phyloP scores from a whole-genome alignment of 1,140 invertebrate genomes.

The Drosophila nannoptera region DNA sequence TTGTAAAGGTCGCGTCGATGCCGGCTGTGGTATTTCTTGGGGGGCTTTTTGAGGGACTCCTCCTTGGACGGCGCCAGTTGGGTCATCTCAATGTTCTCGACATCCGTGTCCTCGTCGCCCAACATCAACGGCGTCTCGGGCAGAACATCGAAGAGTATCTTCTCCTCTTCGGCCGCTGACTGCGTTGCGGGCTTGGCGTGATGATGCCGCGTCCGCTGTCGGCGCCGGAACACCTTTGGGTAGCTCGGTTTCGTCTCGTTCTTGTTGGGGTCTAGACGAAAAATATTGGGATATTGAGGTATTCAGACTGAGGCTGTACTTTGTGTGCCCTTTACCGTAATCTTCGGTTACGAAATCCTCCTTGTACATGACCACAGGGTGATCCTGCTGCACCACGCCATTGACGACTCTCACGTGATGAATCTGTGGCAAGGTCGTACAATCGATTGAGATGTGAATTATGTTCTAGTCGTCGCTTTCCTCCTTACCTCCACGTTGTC shows the following conservation, averaged over 20 bases:
- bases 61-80: conserved; percentile 52
- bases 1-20: conserved; percentile 50
- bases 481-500: conserved; percentile 72
- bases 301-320: neutral
- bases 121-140: conserved; percentile 54
- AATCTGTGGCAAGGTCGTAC: conserved; percentile 34
- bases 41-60: conserved; percentile 45
- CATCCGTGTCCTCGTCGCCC: conserved; percentile 31
- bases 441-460: neutral
- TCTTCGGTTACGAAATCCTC: conserved; percentile 75
- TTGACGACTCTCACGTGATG: conserved; percentile 63
- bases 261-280: conserved; percentile 46
- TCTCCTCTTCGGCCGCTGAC: conserved; percentile 30
- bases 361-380: conserved; percentile 74
- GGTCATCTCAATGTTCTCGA: conserved; percentile 25
- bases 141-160: conserved; percentile 64
- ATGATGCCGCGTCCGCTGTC: conserved; percentile 28
- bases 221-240: conserved; percentile 27
- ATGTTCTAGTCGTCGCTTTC: neutral
- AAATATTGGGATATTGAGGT: neutral
- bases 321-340: conserved; percentile 50
- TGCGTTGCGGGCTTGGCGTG: conserved; percentile 19
- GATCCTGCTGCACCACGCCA: conserved; percentile 62
- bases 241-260: conserved; percentile 31
- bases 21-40: conserved; percentile 60